These are phyloP conservation scores for Amblyornis subalaris DNA, from an alignment of 2,113 vertebrate species.

Conservation along the genomic window DNA sequence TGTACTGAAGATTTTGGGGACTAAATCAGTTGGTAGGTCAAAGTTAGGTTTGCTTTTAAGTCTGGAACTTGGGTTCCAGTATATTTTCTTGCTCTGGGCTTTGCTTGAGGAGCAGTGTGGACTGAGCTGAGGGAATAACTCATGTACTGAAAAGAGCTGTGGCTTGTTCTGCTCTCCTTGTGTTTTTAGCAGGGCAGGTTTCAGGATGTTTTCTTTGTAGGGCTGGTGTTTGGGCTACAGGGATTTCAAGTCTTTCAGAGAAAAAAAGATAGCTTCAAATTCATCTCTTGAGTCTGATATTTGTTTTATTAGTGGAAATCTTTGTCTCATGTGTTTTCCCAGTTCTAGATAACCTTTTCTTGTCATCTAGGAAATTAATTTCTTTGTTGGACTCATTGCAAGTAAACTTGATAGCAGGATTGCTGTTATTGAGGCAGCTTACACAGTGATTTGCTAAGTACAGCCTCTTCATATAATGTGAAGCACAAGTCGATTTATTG, in stretches of 20 bases:
- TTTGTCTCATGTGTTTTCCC: constrained; percentile 72
- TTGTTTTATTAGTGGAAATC: constrained; percentile 75
- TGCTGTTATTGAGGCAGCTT: constrained; percentile 74
- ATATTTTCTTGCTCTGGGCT: not conserved
- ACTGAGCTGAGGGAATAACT: not conserved
- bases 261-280: constrained; percentile 45
- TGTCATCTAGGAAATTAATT: constrained; percentile 78
- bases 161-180: not conserved
- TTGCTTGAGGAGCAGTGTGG: not conserved
- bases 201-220: constrained; percentile 34
- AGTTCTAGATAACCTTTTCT: constrained; percentile 71
- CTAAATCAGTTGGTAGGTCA: not conserved
- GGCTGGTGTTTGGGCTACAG: constrained; percentile 30
- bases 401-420: constrained; percentile 73
- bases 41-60: not conserved
- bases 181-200: constrained; percentile 31
- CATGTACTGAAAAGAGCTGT: not conserved
- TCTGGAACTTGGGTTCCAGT: not conserved
- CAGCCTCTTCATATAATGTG: constrained; percentile 73
- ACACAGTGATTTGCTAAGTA: constrained; percentile 78
- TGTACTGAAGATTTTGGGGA: not conserved
- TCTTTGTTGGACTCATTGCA: constrained; percentile 76
- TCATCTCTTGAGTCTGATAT: constrained; percentile 59
- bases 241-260: constrained; percentile 48
- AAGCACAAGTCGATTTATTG: constrained; percentile 74